A percentile compares a stretch with the other conserved stretches of the same genome.
Conservation (phyloP, 1,140 invertebrate species). For the Bacillus rossius region DNA sequence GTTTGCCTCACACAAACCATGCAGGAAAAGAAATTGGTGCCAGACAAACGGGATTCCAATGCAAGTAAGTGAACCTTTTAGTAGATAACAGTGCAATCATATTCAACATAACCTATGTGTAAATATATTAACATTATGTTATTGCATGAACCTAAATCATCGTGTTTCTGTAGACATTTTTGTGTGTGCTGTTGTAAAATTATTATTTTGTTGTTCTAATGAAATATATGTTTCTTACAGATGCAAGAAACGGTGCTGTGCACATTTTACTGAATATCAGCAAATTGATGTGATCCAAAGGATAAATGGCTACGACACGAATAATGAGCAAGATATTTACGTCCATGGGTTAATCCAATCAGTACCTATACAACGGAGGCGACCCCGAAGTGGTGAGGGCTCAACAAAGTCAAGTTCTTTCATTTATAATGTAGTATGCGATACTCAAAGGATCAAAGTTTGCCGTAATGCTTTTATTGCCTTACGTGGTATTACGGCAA, state of each 20-base stretch:
- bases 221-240: background rate
- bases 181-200: background rate
- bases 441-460: background rate
- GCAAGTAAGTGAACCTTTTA: no score
- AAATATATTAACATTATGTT: no score
- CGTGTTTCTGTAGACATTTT: no score
- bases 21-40: no score
- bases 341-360: background rate
- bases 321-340: slow-evolving; percentile 3
- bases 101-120: no score
- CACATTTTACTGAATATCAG: background rate
- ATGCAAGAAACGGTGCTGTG: background rate
- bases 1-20: no score
- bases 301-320: background rate
- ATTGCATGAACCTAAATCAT: no score
- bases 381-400: background rate
- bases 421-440: background rate
- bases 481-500: background rate
- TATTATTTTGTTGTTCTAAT: background rate
- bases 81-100: no score
- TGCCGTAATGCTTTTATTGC: background rate
- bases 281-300: background rate
- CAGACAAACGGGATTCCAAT: no score
- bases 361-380: background rate
- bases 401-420: background rate